Conservation (phyloP, 2,113 vertebrate species). For the Bucco capensis region DNA sequence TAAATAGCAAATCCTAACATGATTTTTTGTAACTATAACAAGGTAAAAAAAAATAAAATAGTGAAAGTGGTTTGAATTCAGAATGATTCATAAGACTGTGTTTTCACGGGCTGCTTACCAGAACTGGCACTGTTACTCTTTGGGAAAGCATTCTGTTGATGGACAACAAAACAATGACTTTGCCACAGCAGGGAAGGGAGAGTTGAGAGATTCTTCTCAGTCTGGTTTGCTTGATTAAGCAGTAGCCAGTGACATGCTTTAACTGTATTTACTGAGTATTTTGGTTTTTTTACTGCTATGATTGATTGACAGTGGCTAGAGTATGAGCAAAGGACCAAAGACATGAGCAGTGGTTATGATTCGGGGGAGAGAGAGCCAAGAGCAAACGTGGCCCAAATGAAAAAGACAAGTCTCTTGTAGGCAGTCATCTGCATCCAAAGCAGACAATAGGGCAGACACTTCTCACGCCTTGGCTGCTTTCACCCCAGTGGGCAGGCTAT, state of each 20-base stretch:
- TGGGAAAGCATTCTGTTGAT: background rate
- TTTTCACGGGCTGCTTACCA: background rate
- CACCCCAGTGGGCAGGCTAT: background rate
- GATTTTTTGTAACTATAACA: background rate
- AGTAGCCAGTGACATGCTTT: background rate
- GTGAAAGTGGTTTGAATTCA: background rate
- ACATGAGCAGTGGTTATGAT: background rate
- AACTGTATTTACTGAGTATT: background rate
- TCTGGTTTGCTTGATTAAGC: slow-evolving; percentile 23
- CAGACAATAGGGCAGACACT: slow-evolving; percentile 33
- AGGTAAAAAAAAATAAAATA: background rate
- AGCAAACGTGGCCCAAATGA: background rate
- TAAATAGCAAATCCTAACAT: background rate
- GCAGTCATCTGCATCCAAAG: slow-evolving; percentile 43
- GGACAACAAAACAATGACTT: background rate
- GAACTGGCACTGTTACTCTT: background rate
- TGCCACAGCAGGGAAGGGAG: background rate
- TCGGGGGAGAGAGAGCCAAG: background rate
- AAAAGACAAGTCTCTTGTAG: background rate
- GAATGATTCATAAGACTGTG: background rate
- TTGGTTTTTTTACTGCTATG: background rate
- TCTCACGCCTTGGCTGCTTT: slow-evolving; percentile 26
- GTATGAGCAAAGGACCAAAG: slow-evolving; percentile 3
- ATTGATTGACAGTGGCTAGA: background rate
- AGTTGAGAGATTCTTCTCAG: background rate